Base-by-base conservation (phyloP, 2,797 vertebrate genomes). In the Tinamus major region DNA sequence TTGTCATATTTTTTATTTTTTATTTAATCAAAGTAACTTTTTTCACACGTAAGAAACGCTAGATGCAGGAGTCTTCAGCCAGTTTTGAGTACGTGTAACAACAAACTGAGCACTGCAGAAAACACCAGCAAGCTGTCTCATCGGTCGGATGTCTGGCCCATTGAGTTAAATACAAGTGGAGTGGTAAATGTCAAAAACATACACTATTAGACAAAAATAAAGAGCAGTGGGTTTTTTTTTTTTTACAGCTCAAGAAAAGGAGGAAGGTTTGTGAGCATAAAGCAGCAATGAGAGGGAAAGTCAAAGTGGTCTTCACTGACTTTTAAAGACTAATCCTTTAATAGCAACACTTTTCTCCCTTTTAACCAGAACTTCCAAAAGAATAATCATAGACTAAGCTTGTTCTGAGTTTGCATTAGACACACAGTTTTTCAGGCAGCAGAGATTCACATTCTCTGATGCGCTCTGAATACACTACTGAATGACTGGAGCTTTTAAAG, bases 401-500 rank as follows among this genome's bases (percentile, higher is more conserved):
- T 49, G 31, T 49, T 87, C 71, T 31, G 41, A 31, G 61, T 26
- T 24, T 90, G 61, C 56, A 69, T n/a, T 49, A 51, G 59, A 49
- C 9, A 65, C 3, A 27, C 16, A 70, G 56, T 44, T 90, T 86
- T 80, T 58, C 71, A 82, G 86, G 72, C 63, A 67, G 70, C 6
- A 59, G 26, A 72, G 42, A 55, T 84, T 90, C 24, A 46, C 59
- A 44, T 37, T 70, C 83, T 91, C 67, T 53, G 9, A 62, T 41
- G 75, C n/a, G 53, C 70, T 89, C 37, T 13, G 79, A 89, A 77
- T 10, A 51, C 3, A 35, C 29, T 59, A 42, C 10, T 72, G 80
- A 71, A 56, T 48, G 48, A 90, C 80, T 86, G 67, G n/a, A 94
- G 68, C 56, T 77, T 84, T 84, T 6, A 35, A 77, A 67, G 70